phyloP scores from a whole-genome alignment of 2,113 vertebrate genomes.

The Gymnogyps californianus region DNA sequence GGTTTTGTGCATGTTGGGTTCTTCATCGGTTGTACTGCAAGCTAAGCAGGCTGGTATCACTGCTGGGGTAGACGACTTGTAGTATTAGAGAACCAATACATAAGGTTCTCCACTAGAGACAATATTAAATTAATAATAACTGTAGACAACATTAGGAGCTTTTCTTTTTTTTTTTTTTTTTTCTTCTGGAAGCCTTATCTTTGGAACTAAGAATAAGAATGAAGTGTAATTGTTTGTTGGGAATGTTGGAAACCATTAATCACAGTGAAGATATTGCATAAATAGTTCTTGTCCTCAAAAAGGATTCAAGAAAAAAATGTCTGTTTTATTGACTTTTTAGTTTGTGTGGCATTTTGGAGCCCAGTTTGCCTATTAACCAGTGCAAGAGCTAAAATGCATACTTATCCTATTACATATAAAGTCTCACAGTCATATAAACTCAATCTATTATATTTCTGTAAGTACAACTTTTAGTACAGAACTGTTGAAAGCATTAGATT shows the following conservation, averaged over 20 bases:
- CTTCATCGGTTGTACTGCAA: not conserved
- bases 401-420: accelerated
- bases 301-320: not conserved
- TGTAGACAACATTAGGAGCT: not conserved
- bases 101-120: not conserved
- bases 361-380: not conserved
- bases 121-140: not conserved
- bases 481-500: not conserved
- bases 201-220: not conserved
- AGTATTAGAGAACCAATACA: not conserved
- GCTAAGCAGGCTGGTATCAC: not conserved
- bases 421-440: not conserved
- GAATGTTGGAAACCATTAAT: not conserved
- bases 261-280: not conserved
- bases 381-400: accelerated
- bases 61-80: not conserved
- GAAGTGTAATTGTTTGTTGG: not conserved
- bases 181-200: accelerated
- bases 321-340: not conserved
- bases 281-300: not conserved
- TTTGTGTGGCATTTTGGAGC: not conserved
- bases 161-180: not conserved
- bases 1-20: not conserved
- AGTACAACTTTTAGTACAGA: not conserved
- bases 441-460: not conserved